Base-by-base conservation (phyloP, 1,140 invertebrate species). In the Arion vulgaris region DNA sequence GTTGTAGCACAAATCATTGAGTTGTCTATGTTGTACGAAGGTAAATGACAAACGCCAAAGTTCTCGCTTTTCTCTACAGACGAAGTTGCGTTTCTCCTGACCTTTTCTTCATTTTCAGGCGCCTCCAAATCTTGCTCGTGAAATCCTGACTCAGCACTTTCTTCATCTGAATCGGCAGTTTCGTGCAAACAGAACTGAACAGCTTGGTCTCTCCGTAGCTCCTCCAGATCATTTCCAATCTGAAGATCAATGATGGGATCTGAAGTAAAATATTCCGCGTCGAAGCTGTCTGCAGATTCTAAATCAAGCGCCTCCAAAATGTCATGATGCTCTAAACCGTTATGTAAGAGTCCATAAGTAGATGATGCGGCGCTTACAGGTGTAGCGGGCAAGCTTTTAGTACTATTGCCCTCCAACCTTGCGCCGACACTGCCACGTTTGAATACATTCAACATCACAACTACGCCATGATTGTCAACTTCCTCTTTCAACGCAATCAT, bases 121-220 rank as follows among this genome's bases (percentile, higher is more conserved):
- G 34, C 28, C 11, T 51, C 62, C 68, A 41, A 79, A 51, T 75
- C 66, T 34, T 82, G 62, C 39, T 90, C 90, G 57, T 89, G 88
- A 77, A 89, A 91, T 1, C 91, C 91, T 0, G 90, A 91, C 79
- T 91, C 91, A 5, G 91, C 89, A 83, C 89, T 90, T 57, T 90
- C 90, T 34, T 90, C 90, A 71, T 91, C 91, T 0, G 89, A 90
- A 81, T 91, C 90, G 23, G 75, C 41, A 36, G 38, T 13, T 23
- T 85, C 85, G 19, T 87, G 66, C 39, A 90, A 75, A 82, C 86
- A 89, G 81, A 84, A 91, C 82, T 89, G 86, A 17, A 91, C 89
- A 34, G 85, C 87, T 17, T 86, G 81, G 79, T 91, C 88, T 5
- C 85, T 77, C 83, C 88, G 86, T 38, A 91, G 81, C 83, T 89